A percentile compares a stretch with the other conserved stretches of the same genome.
phyloP scores from a whole-genome alignment of 1,140 invertebrate genomes.

The Drosophila carrolli region DNA sequence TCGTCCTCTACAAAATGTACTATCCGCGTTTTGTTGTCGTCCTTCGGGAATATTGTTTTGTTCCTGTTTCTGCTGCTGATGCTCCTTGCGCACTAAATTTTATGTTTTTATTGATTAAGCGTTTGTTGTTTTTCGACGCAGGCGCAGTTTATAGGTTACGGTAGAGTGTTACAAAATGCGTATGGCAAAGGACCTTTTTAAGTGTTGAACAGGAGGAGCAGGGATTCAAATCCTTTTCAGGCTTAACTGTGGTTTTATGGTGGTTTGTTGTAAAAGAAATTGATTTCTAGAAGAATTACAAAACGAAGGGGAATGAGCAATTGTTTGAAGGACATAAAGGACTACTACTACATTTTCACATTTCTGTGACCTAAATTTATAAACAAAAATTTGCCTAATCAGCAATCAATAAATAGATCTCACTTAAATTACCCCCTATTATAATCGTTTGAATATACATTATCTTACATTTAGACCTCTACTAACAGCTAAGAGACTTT shows the following conservation, averaged over 20 bases:
- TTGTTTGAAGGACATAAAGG: no score
- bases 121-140: slow-evolving; percentile 68
- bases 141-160: slow-evolving; percentile 44
- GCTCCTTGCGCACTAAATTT: slow-evolving; percentile 75
- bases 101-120: slow-evolving; percentile 81
- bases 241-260: neutral
- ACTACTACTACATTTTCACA: no score
- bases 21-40: slow-evolving; percentile 29
- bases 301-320: no score
- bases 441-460: no score
- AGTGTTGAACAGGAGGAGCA: slow-evolving; percentile 19
- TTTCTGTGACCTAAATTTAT: no score
- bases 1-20: slow-evolving; percentile 9
- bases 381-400: no score
- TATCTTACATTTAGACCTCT: no score
- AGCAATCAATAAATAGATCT: no score
- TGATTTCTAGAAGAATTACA: no score
- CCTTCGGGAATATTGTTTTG: slow-evolving; percentile 44
- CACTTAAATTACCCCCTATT: no score
- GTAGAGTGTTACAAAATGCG: neutral
- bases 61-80: slow-evolving; percentile 58
- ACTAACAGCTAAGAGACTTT: slow-evolving; percentile 9
- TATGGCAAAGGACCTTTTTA: neutral
- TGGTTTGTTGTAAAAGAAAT: no score
- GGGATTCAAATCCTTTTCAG: neutral